These are phyloP conservation scores for Macrochelys suwanniensis DNA, from an alignment of 2,797 vertebrate species.

Conservation along the genomic window DNA sequence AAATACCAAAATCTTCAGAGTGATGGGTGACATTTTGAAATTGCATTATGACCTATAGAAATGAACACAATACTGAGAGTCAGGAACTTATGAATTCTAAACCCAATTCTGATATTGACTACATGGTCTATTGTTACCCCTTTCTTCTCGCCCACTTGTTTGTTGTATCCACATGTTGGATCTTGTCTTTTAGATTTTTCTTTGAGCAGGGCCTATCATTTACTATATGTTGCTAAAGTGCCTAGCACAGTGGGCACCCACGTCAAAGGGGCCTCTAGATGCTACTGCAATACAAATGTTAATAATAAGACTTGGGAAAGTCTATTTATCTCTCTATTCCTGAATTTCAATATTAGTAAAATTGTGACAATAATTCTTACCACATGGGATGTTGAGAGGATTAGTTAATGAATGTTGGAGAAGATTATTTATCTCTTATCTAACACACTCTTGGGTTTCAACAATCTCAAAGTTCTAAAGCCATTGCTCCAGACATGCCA, in stretches of 20 bases:
- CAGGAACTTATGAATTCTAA: not conserved
- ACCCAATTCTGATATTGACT: not conserved
- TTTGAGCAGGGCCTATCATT: not conserved
- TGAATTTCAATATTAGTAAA: not conserved
- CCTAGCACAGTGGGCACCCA: not conserved
- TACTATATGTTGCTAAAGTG: not conserved
- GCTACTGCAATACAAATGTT: not conserved
- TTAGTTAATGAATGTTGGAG: not conserved
- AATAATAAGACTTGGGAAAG: not conserved
- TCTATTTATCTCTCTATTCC: not conserved
- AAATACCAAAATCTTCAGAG: not conserved
- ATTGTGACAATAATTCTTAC: not conserved
- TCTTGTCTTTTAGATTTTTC: not conserved
- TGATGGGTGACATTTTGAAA: not conserved
- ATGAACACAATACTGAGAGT: fast-evolving
- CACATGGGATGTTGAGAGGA: not conserved
- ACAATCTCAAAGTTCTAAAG: not conserved
- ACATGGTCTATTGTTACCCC: not conserved
- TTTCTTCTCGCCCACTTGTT: not conserved
- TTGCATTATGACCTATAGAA: not conserved
- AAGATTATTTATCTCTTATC: not conserved
- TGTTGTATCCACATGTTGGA: not conserved
- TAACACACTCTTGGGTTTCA: not conserved
- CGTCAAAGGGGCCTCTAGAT: not conserved
- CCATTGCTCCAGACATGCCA: not conserved